phyloP scores from a whole-genome alignment of 2,113 vertebrate species.

The Dendrocopos noguchii region DNA sequence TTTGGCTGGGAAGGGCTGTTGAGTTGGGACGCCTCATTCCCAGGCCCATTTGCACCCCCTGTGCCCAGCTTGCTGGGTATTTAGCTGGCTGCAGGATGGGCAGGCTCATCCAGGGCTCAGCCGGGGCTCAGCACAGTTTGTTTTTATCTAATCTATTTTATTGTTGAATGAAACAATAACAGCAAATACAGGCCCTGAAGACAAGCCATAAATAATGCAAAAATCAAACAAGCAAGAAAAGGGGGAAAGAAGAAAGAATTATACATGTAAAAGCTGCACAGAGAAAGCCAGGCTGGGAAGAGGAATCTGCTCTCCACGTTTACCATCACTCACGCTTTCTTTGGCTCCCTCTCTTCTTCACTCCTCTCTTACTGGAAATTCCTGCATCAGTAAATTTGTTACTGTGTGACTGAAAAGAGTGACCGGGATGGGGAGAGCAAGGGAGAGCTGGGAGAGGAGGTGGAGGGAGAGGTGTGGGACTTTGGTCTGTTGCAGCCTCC shows the following conservation, averaged over 20 bases:
- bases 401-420: conserved; percentile 8
- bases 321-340: background rate
- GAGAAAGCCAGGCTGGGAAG: conserved; percentile 2
- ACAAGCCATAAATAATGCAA: conserved; percentile 72
- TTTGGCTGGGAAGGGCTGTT: background rate
- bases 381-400: background rate
- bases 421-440: background rate
- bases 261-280: conserved; percentile 6
- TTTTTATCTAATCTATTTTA: conserved; percentile 67
- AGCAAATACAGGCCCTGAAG: conserved; percentile 62
- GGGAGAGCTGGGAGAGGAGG: background rate
- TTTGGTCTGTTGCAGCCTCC: rapidly evolving
- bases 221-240: conserved; percentile 57
- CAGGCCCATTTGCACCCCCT: rapidly evolving
- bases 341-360: background rate
- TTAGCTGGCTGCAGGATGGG: background rate
- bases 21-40: background rate
- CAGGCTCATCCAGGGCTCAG: background rate
- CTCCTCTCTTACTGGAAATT: background rate
- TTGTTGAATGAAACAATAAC: conserved; percentile 71
- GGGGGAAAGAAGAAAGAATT: conserved; percentile 26
- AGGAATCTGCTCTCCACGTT: background rate
- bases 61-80: rapidly evolving
- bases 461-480: background rate
- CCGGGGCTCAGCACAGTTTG: background rate